phyloP scores from a whole-genome alignment of 2,888 invertebrate genomes.

The Caenorhabditis wallacei region DNA sequence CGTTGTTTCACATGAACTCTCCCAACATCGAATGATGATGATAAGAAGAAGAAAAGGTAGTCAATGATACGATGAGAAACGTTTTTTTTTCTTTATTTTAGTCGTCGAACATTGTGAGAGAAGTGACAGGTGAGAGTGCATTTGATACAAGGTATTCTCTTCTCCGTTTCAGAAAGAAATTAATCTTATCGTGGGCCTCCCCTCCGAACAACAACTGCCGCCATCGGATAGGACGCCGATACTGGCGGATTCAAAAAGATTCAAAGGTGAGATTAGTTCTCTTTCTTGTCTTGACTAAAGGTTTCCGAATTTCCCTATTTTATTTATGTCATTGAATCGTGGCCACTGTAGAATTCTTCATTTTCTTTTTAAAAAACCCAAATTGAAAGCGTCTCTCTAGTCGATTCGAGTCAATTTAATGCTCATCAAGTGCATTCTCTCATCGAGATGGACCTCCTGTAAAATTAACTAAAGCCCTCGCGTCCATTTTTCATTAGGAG shows the following conservation, averaged over 20 bases:
- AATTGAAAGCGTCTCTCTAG: too few species aligned
- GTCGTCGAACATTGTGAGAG: neutral
- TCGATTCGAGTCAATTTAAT: too few species aligned
- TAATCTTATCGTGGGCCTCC: too few species aligned
- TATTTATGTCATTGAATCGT: too few species aligned
- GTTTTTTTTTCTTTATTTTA: too few species aligned
- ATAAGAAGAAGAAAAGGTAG: neutral
- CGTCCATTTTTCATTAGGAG: slow-evolving; percentile 13
- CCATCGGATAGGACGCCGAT: too few species aligned
- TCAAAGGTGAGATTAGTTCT: neutral
- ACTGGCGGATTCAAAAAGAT: neutral
- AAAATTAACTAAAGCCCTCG: slow-evolving; percentile 1
- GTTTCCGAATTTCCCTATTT: too few species aligned
- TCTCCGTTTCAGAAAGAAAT: neutral
- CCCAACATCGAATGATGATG: too few species aligned
- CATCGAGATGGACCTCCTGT: neutral
- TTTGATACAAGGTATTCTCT: neutral
- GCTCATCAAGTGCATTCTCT: neutral
- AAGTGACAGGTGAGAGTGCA: neutral
- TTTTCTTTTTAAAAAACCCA: too few species aligned
- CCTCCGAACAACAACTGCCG: too few species aligned
- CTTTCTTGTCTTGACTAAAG: neutral
- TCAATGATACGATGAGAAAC: neutral
- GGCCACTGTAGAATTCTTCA: too few species aligned
- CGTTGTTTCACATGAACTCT: too few species aligned